phyloP scores from a whole-genome alignment of 2,888 invertebrate species.

The Crocallis elinguaria region DNA sequence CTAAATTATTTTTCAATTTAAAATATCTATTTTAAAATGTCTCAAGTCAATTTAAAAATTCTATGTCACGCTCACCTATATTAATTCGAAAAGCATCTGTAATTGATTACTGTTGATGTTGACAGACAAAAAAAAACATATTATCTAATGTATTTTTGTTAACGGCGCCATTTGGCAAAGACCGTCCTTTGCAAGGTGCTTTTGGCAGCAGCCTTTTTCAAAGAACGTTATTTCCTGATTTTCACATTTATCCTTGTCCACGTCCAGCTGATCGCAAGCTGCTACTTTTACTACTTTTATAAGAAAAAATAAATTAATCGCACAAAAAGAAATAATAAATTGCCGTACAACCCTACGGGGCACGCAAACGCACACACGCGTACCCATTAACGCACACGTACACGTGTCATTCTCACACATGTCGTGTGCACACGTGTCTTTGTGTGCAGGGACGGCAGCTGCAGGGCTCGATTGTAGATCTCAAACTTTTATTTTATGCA shows the following conservation, averaged over 20 bases:
- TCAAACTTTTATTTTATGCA: slow-evolving; percentile 66
- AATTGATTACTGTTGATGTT: too few relatives aligned
- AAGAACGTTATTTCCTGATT: slow-evolving; percentile 23
- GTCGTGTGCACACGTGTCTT: slow-evolving; percentile 30
- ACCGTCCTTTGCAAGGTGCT: slow-evolving; percentile 15
- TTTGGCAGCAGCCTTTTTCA: slow-evolving; percentile 10
- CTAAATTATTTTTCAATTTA: too few relatives aligned
- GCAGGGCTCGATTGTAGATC: slow-evolving; percentile 74
- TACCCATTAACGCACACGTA: slow-evolving; percentile 34
- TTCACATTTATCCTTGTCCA: slow-evolving; percentile 31
- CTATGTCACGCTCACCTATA: too few relatives aligned
- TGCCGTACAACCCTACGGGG: slow-evolving; percentile 41
- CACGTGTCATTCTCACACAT: slow-evolving; percentile 44
- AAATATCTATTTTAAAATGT: too few relatives aligned
- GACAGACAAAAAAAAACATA: too few relatives aligned
- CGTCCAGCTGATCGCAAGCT: slow-evolving; percentile 39
- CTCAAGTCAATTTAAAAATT: too few relatives aligned
- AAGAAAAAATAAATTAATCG: slow-evolving; percentile 45
- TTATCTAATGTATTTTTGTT: background rate
- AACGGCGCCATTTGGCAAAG: slow-evolving; percentile 1
- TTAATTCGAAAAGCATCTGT: too few relatives aligned
- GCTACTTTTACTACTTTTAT: slow-evolving; percentile 37
- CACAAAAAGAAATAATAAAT: slow-evolving; percentile 49
- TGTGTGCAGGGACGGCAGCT: slow-evolving; percentile 74
- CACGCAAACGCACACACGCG: slow-evolving; percentile 40